phyloP scores from a whole-genome alignment of 2,888 invertebrate species.

The Pseudococcus jackbeardsleyi region DNA sequence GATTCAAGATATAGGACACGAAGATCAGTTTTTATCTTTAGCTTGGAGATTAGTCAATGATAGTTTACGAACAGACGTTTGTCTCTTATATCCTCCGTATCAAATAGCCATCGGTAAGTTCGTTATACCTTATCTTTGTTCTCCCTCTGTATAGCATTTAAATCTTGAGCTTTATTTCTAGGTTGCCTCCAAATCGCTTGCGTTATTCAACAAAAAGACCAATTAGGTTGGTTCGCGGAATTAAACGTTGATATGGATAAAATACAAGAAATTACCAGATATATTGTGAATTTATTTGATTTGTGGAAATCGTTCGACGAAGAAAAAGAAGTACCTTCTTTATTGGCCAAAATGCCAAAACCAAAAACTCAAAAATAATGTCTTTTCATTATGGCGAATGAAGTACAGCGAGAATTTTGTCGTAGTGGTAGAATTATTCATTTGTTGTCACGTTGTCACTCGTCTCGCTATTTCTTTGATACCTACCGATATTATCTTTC shows the following conservation, averaged over 20 bases:
- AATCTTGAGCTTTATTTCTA: conserved; percentile 68
- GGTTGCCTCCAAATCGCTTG: conserved; percentile 97
- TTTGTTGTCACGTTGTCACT: too few species aligned
- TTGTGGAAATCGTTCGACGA: conserved; percentile 98
- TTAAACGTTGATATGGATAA: conserved; percentile 97
- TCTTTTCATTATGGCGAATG: background rate
- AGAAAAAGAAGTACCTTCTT: conserved; percentile 93
- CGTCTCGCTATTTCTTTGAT: too few species aligned
- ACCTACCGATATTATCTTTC: too few species aligned
- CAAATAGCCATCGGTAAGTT: conserved; percentile 79
- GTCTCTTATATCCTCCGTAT: conserved; percentile 95
- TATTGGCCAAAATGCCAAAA: conserved; percentile 95
- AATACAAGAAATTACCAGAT: conserved; percentile 95
- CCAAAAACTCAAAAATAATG: conserved; percentile 78
- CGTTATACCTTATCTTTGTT: background rate
- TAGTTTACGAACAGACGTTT: conserved; percentile 95
- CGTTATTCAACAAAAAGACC: conserved; percentile 91
- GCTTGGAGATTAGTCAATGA: conserved; percentile 99
- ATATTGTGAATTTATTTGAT: conserved; percentile 93
- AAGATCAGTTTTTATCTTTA: conserved; percentile 89
- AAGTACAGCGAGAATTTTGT: background rate
- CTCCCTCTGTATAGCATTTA: background rate
- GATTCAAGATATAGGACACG: conserved; percentile 92
- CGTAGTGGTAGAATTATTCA: background rate
- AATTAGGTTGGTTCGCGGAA: conserved; percentile 98